phyloP scores from a whole-genome alignment of 2,797 vertebrate genomes.

The Caiman crocodilus region DNA sequence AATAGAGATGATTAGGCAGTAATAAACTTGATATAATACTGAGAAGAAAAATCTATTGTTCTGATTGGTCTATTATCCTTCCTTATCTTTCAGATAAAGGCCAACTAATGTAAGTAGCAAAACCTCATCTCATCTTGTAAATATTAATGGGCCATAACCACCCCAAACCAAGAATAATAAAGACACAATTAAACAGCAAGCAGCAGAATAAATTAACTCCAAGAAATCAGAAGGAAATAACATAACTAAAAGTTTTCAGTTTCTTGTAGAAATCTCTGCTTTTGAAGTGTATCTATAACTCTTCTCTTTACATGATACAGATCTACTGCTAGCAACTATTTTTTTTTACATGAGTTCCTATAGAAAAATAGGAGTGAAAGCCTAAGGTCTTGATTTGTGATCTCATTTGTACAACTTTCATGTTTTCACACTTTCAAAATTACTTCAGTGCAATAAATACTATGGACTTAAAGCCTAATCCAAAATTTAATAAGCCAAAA shows the following conservation, averaged over 20 bases:
- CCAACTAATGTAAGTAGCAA: neutral
- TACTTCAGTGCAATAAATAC: neutral
- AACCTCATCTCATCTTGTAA: constrained; percentile 3
- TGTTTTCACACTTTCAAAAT: neutral
- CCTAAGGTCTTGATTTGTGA: neutral
- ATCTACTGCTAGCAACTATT: neutral
- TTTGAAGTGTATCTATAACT: neutral
- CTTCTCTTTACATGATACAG: neutral
- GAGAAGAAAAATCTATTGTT: neutral
- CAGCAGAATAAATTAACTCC: constrained; percentile 23
- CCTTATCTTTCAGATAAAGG: neutral
- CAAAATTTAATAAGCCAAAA: neutral
- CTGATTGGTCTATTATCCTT: neutral
- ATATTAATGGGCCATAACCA: neutral
- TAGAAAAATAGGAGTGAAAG: neutral
- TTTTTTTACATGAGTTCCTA: neutral
- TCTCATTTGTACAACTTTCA: neutral
- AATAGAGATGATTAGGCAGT: constrained; percentile 29
- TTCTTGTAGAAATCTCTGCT: neutral
- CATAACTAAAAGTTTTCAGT: neutral
- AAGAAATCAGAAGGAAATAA: neutral
- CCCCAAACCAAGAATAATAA: neutral
- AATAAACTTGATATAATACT: constrained; percentile 10
- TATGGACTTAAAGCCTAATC: neutral
- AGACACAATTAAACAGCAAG: neutral